Conservation (phyloP, 2,113 vertebrate species). For the Oncorhynchus masou region DNA sequence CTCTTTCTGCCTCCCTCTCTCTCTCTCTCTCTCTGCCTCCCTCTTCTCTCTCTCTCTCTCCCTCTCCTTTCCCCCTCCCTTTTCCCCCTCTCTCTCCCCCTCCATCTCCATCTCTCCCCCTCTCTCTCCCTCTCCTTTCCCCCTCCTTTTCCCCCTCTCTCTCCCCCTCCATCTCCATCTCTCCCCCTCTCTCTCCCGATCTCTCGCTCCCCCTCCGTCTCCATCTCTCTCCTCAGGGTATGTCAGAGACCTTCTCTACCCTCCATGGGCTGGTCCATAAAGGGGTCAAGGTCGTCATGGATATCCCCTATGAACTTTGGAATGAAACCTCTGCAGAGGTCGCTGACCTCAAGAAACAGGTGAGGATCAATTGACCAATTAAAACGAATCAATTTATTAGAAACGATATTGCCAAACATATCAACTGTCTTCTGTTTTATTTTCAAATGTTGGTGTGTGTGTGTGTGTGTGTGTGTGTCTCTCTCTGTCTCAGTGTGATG, state of each 20-base stretch:
- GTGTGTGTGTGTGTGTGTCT: not conserved
- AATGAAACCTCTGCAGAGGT: slow-evolving; percentile 97
- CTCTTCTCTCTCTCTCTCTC: not conserved
- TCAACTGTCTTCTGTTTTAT: not conserved
- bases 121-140: not conserved
- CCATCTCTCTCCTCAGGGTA: slow-evolving; percentile 77
- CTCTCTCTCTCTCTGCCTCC: not conserved
- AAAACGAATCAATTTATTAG: not conserved
- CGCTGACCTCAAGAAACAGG: slow-evolving; percentile 97
- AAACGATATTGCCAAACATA: not conserved
- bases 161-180: not conserved
- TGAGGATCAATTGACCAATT: slow-evolving; percentile 36
- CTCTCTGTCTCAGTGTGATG: slow-evolving; percentile 81
- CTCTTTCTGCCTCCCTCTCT: not conserved
- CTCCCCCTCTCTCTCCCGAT: too few relatives aligned
- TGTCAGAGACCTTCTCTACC: slow-evolving; percentile 97
- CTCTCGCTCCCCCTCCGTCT: not conserved
- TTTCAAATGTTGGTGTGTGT: not conserved
- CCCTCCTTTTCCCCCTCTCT: too few relatives aligned
- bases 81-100: too few relatives aligned
- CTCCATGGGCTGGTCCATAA: slow-evolving; percentile 94
- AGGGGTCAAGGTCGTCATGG: slow-evolving; percentile 98
- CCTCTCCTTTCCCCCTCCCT: not conserved
- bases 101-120: not conserved
- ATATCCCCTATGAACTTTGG: slow-evolving; percentile 97